These are phyloP conservation scores for Trypoxylus dichotomus DNA, from an alignment of 1,140 invertebrate genomes.

Conservation along the genomic window DNA sequence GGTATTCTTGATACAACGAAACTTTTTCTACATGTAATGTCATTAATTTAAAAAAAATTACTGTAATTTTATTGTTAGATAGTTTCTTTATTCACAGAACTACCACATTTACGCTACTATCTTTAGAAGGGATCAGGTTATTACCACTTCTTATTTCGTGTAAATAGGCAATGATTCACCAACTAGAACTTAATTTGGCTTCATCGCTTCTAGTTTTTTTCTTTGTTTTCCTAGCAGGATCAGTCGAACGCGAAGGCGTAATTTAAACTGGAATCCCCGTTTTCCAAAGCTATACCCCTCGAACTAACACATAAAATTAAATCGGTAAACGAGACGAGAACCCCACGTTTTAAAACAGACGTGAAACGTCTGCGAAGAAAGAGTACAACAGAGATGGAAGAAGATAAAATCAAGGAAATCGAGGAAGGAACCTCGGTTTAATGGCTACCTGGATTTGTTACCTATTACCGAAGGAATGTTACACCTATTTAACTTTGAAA, in stretches of 20 bases:
- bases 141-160: neutral
- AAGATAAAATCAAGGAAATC: slow-evolving; percentile 16
- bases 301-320: slow-evolving; percentile 22
- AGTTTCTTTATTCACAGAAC: too few species aligned
- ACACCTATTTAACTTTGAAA: slow-evolving; percentile 53
- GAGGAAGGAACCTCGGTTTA: slow-evolving; percentile 23
- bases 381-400: neutral
- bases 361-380: neutral
- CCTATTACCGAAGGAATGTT: slow-evolving; percentile 52
- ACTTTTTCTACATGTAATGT: too few species aligned
- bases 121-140: neutral
- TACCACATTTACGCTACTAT: neutral
- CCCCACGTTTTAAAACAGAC: neutral
- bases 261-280: neutral
- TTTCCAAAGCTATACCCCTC: neutral
- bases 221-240: neutral
- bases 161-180: neutral
- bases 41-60: too few species aligned
- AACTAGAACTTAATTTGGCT: neutral
- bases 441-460: slow-evolving; percentile 44
- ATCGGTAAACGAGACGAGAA: neutral
- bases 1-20: too few species aligned
- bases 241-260: slow-evolving; percentile 3
- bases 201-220: neutral
- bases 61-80: too few species aligned